Evolutionary conservation across 2,888 invertebrate species (phyloP), one percentile per base, ranked within the genome.

Genomic region (Dexiosoma caninum): DNA sequence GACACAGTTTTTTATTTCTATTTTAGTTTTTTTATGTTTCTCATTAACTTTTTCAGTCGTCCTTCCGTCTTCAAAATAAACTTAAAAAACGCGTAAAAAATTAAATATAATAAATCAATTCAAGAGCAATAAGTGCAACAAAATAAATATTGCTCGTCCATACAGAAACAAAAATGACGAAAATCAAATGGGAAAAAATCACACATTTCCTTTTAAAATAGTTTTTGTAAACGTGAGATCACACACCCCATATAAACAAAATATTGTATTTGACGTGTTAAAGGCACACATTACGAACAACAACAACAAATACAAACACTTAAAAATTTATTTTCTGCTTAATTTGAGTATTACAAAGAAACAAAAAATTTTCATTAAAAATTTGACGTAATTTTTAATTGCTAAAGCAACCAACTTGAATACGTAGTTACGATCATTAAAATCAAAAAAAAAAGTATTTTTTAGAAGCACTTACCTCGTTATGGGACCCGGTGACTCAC

Each of bases 401-500:
- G n/a, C n/a, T n/a, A n/a, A n/a, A 57, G 37, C 7, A 35, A 12
- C 37, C 2, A 37, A 2, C 4, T 0, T 42, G 3, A n/a, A 16
- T 42, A 16, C 6, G 3, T 16, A 16, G 16, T 42, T 42, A 7
- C 2, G 16, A 5, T 16, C 2, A 2, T 19, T 9, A 44, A 44
- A 44, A 19, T 44, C 19, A 42, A 37, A 12, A 12, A 32, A 16
- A 27, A 44, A 57, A 55, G 14, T 40, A 7, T 37, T 59, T 23
- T n/a, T n/a, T n/a, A n/a, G 1, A 12, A 4, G 23, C 12, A 86
- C 87, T 88, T 83, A 90, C 90, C 90, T 88, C 42, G 89, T 89
- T 46, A 90, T 86, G 49, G 89, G 87, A 51, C 90, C 90, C 27
- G 90, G 89, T 46, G 90, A 90, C 83, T 90, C 90, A 83, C 89